Base-by-base conservation (phyloP, 2,113 vertebrate species). In the Psilopsiagon aurifrons region DNA sequence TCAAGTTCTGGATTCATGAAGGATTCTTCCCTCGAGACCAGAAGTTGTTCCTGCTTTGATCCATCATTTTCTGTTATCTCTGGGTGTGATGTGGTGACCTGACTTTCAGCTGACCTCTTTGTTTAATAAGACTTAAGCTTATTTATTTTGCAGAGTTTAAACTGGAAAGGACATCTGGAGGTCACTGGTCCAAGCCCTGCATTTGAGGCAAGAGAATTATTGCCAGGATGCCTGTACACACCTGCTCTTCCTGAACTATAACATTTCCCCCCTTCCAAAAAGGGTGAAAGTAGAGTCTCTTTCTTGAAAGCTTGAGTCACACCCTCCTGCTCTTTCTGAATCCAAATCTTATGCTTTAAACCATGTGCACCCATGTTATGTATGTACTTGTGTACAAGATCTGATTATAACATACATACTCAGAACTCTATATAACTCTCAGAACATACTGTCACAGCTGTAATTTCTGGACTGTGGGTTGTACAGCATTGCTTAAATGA, bases 71-170 rank as follows among this genome's bases (percentile, higher is more conserved):
- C 44, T 33, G 0, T 89, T 33, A 25, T 41, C 33, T 66, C 69
- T 59, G 55, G 25, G 28, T 46, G 16, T 18, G n/a, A 37, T 59
- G 35, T 23, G 23, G 55, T 71, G 44, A 64, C 28, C 24, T 77
- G 60, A 81, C 80, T 94, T 92, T 33, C 31, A 88, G 6, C 51
- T 59, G 75, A 64, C 41, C 54, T 70, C 20, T 68, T 54, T 74
- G 77, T 78, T 95, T 37, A 69, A 0, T 75, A 88, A 66, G 29
- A 22, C 64, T 83, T 73, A 63, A 74, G 51, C 76, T 88, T 78
- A 88, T 55, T 93, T 93, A 62, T 71, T 89, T 95, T 59, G 54
- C 17, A 67, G 43, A 91, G 71, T 59, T 81, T 67, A 78, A 92
- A 83, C 84, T 44, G 73, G 51, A 84, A 91, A 89, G 55, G 77